Evolutionary conservation across 2,113 vertebrate species (phyloP).

Genomic region (Macroglossus sobrinus): DNA sequence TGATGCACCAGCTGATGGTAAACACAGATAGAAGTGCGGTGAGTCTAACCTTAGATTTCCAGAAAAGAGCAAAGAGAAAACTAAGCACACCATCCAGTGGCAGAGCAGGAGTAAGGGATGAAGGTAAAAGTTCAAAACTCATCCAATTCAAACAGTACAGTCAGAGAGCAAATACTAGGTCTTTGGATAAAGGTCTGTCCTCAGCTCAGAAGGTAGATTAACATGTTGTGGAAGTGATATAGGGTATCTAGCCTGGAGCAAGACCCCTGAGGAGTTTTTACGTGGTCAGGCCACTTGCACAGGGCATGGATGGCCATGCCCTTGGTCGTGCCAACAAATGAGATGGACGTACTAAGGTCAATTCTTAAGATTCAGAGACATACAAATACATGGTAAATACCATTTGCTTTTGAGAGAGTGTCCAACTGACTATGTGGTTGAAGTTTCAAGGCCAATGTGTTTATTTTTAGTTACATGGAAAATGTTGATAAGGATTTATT

Average conservation of each 20-base stretch:
- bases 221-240: not conserved
- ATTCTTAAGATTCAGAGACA: not conserved
- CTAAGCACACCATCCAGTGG: not conserved
- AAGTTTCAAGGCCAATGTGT: slow-evolving; percentile 9
- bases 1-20: not conserved
- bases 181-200: not conserved
- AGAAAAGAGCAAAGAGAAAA: not conserved
- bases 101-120: not conserved
- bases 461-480: slow-evolving; percentile 27
- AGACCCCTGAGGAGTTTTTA: not conserved
- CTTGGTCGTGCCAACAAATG: not conserved
- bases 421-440: not conserved
- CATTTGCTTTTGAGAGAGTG: not conserved
- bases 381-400: not conserved
- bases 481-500: not conserved
- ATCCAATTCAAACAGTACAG: not conserved
- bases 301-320: not conserved
- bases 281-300: not conserved
- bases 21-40: not conserved
- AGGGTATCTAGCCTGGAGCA: not conserved
- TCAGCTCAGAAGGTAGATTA: not conserved
- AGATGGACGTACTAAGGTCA: not conserved
- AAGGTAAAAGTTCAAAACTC: not conserved
- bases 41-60: not conserved
- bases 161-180: not conserved